Evolutionary conservation across 2,113 vertebrate genomes (phyloP), one percentile per base, ranked within the genome.

Genomic region (Trochalopteron elliotii): DNA sequence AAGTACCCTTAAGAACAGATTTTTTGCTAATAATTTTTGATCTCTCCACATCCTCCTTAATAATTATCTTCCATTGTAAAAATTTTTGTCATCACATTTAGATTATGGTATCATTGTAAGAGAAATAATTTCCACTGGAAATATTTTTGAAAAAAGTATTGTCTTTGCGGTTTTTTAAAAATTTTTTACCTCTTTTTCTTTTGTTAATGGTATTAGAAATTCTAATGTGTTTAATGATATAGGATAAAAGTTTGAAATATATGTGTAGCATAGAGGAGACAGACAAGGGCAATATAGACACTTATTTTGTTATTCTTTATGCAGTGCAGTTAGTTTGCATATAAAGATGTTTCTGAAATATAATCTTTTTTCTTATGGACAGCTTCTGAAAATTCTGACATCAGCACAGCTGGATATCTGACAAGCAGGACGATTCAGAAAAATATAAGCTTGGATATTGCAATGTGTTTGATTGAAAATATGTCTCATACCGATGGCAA

Each of bases 351-450:
- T 92, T 83, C 44, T 80, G 59, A 87, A 93, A 47, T 5, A 52
- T 20, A 33, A 50, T 88, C 4, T 72, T 87, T 87, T 81, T 71
- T 91, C 12, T 61, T 83, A 59, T 15, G 17, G 63, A 56, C 25
- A 42, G 28, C 71, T 79, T 24, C n/a, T 92, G 81, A 87, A 72
- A 90, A 76, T 81, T 95, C 40, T 91, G 90, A 78, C 68, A 86
- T 72, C 19, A 83, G 16, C 20, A 24, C 72, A 94, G 78, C 79
- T 96, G 83, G 81, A 56, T 83, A 80, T 87, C 42, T 78, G 61
- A 70, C 72, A 95, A 84, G 52, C 22, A 70, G 39, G 2, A 75
- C 30, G 18, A 72, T 90, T 91, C 61, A 52, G n/a, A 64, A 89
- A 65, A 87, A 81, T 25, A 68, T 18, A 27, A 16, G 22, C 69